phyloP scores from a whole-genome alignment of 1,140 invertebrate genomes.

The Drosophila azteca region DNA sequence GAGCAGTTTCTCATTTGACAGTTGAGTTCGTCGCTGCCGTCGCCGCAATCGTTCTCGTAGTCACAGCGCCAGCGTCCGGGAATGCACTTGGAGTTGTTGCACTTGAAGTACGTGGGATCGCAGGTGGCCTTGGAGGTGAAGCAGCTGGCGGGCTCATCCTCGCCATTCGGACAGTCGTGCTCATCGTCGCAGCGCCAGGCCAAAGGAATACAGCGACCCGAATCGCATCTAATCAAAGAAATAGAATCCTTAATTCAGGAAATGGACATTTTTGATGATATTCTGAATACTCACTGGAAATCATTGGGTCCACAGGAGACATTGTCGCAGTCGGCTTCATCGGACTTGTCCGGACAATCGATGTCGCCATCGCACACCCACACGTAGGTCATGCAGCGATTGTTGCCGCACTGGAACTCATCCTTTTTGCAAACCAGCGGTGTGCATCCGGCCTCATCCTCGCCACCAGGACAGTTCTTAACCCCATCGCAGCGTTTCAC shows the following conservation, averaged over 20 bases:
- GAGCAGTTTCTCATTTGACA: conserved; percentile 89
- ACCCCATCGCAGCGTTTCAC: conserved; percentile 84
- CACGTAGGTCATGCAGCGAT: conserved; percentile 89
- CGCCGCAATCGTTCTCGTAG: conserved; percentile 91
- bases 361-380: conserved; percentile 92
- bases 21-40: conserved; percentile 89
- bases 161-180: conserved; percentile 88
- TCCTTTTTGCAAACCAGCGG: conserved; percentile 85
- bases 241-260: neutral
- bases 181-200: conserved; percentile 93
- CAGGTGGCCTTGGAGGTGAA: conserved; percentile 86
- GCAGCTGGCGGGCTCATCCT: conserved; percentile 88
- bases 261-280: neutral
- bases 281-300: conserved; percentile 78
- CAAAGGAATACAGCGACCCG: conserved; percentile 90
- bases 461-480: conserved; percentile 88
- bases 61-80: conserved; percentile 92
- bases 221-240: conserved; percentile 84
- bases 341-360: conserved; percentile 89
- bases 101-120: conserved; percentile 91
- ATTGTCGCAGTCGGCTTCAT: conserved; percentile 87
- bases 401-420: conserved; percentile 89
- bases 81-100: conserved; percentile 86
- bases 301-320: conserved; percentile 85
- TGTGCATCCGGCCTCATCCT: conserved; percentile 86